Conservation (phyloP, 2,888 invertebrate species). For the Zygogramma bicolorata region DNA sequence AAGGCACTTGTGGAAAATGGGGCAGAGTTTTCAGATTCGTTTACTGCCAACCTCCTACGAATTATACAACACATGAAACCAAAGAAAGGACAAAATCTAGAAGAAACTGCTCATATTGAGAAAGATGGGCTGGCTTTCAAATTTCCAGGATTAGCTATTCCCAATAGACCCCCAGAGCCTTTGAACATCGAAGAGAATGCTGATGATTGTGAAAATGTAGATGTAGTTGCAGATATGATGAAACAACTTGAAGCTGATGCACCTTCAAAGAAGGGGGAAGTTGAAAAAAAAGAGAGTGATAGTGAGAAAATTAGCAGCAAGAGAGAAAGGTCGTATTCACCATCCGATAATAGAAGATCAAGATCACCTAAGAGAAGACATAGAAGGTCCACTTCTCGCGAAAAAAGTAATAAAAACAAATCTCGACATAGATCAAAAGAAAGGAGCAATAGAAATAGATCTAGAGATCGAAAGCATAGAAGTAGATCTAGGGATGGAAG, state of each 20-base stretch:
- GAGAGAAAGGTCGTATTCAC: not conserved
- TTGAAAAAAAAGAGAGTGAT: constrained; percentile 41
- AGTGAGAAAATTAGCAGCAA: constrained; percentile 51
- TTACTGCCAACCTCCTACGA: constrained; percentile 91
- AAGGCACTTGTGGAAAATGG: constrained; percentile 90
- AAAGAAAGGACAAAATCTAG: constrained; percentile 55
- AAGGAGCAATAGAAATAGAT: constrained; percentile 44
- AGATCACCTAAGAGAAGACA: constrained; percentile 49
- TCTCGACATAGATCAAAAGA: no score
- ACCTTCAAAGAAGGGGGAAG: constrained; percentile 70
- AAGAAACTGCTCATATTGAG: constrained; percentile 43
- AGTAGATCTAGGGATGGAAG: constrained; percentile 38
- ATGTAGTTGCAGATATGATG: constrained; percentile 84
- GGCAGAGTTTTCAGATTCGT: constrained; percentile 96
- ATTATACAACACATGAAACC: constrained; percentile 97
- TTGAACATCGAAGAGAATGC: constrained; percentile 54
- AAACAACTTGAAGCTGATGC: constrained; percentile 87
- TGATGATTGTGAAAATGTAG: constrained; percentile 58
- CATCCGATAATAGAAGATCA: constrained; percentile 40
- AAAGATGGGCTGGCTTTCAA: constrained; percentile 74
- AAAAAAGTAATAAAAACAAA: constrained; percentile 30
- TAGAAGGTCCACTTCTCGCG: constrained; percentile 51
- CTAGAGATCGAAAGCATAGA: constrained; percentile 47
- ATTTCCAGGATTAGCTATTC: constrained; percentile 86
- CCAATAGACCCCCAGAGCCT: constrained; percentile 76